phyloP scores from a whole-genome alignment of 23 tunicate species.

The Halocynthia aurantium region DNA sequence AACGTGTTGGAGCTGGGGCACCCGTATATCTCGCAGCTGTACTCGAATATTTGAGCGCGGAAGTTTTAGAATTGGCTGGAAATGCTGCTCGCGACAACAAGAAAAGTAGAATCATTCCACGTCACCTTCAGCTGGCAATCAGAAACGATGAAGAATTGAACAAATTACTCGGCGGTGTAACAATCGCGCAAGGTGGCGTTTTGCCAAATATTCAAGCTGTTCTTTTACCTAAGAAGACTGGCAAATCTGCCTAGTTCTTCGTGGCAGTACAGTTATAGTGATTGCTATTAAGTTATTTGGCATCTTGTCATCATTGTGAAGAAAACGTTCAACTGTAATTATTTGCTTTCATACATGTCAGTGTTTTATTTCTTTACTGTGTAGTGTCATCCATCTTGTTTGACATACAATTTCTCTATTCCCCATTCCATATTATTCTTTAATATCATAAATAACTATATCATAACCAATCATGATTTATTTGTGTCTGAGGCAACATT shows the following conservation, averaged over 20 bases:
- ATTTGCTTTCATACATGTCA: too few relatives aligned
- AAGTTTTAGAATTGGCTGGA: conserved; percentile 37
- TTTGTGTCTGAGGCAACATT: too few relatives aligned
- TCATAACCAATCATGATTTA: too few relatives aligned
- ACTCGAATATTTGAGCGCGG: conserved; percentile 29
- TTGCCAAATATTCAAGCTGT: conserved; percentile 33
- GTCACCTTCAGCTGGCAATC: conserved; percentile 39
- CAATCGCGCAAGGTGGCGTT: conserved; percentile 30
- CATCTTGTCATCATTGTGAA: too few relatives aligned
- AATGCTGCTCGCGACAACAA: conserved; percentile 39
- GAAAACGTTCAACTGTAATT: too few relatives aligned
- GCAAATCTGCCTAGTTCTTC: neutral
- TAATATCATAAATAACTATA: too few relatives aligned
- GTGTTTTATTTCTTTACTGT: too few relatives aligned
- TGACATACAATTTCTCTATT: too few relatives aligned
- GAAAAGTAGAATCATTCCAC: conserved; percentile 30
- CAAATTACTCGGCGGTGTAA: conserved; percentile 19
- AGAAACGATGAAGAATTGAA: conserved; percentile 27
- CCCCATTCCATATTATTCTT: too few relatives aligned
- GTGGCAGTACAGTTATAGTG: too few relatives aligned
- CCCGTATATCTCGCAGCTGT: conserved; percentile 37
- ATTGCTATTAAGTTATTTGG: too few relatives aligned
- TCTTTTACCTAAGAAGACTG: conserved; percentile 32
- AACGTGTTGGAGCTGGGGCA: conserved; percentile 49
- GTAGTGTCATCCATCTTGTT: too few relatives aligned